Evolutionary conservation across 53 echinoderm and acorn worm genomes (phyloP).

Genomic region (Temnopleurus reevesii): DNA sequence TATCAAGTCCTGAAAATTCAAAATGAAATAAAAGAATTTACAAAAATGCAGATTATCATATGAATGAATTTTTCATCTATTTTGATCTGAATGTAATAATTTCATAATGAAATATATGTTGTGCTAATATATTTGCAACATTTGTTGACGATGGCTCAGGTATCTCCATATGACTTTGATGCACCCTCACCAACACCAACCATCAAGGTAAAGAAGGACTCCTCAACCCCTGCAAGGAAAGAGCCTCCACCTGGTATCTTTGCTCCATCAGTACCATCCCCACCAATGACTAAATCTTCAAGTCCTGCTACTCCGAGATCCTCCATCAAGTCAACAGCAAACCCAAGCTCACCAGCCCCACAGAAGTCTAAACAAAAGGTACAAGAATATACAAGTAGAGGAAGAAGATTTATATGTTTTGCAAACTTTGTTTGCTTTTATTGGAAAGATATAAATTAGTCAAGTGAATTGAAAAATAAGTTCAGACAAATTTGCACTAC

Average conservation of each 20-base stretch:
- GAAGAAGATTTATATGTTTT: background rate
- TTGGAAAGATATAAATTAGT: background rate
- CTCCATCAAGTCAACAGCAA: background rate
- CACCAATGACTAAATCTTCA: background rate
- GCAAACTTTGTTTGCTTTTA: no score
- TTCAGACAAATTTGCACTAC: no score
- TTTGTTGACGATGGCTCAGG: no score
- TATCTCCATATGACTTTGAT: slow-evolving; percentile 68
- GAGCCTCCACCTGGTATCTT: slow-evolving; percentile 56
- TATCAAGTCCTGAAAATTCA: no score
- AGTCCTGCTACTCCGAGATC: slow-evolving; percentile 32
- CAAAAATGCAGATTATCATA: no score
- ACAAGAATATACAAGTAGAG: background rate
- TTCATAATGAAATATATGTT: no score
- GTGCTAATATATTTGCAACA: no score
- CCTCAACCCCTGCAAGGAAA: slow-evolving; percentile 27
- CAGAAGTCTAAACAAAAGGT: slow-evolving; percentile 61
- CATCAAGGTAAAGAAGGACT: slow-evolving; percentile 30
- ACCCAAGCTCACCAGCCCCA: slow-evolving; percentile 53
- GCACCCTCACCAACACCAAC: slow-evolving; percentile 41
- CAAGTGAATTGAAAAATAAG: no score
- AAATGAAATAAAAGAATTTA: no score
- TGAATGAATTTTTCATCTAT: no score
- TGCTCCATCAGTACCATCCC: slow-evolving; percentile 47
- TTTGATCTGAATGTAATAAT: no score